phyloP scores from a whole-genome alignment of 2,888 invertebrate genomes.

The Melinaea marsaeus region DNA sequence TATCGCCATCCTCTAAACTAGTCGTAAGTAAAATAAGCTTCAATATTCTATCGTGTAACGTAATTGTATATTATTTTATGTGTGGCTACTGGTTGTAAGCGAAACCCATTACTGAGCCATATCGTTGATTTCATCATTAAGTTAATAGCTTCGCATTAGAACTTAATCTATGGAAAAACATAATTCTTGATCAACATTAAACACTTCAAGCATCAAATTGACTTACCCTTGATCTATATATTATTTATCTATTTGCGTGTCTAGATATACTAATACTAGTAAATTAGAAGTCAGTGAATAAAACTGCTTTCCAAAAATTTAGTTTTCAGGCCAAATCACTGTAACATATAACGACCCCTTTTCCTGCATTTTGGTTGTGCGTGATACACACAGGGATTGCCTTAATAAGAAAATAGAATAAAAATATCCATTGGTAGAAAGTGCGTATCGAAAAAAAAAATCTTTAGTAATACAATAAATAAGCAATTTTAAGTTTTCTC shows the following conservation, averaged over 20 bases:
- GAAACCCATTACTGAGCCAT: slow-evolving; percentile 34
- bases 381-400: slow-evolving; percentile 57
- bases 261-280: slow-evolving; percentile 64
- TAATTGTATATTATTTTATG: slow-evolving; percentile 48
- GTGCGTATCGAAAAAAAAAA: slow-evolving; percentile 68
- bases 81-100: slow-evolving; percentile 48
- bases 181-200: slow-evolving; percentile 49
- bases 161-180: slow-evolving; percentile 29
- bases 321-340: slow-evolving; percentile 55
- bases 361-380: slow-evolving; percentile 62
- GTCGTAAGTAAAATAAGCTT: slow-evolving; percentile 67
- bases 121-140: slow-evolving; percentile 43
- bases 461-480: slow-evolving; percentile 65
- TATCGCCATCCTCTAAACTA: slow-evolving; percentile 78
- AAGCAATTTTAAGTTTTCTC: slow-evolving; percentile 69
- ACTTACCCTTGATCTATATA: slow-evolving; percentile 33
- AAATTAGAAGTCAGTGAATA: slow-evolving; percentile 64
- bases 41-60: slow-evolving; percentile 53
- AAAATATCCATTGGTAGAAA: slow-evolving; percentile 48
- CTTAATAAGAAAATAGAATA: slow-evolving; percentile 53
- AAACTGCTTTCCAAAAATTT: slow-evolving; percentile 60
- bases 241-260: slow-evolving; percentile 52
- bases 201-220: slow-evolving; percentile 47
- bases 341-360: slow-evolving; percentile 54
- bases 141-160: slow-evolving; percentile 35